Evolutionary conservation across 2,113 vertebrate genomes (phyloP).

Genomic region (Pardalotus punctatus): DNA sequence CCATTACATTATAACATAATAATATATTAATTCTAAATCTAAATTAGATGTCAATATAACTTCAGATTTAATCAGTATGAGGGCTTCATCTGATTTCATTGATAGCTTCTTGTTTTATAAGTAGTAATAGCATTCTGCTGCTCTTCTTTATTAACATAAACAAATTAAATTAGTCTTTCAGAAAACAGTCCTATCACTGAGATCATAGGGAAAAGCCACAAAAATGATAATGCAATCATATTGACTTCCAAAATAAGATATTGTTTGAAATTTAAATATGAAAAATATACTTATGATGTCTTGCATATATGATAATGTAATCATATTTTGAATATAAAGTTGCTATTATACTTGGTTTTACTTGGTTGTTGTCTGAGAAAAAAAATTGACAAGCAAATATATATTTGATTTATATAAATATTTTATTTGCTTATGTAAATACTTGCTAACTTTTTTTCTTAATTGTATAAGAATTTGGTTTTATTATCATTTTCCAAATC

Average conservation of each 20-base stretch:
- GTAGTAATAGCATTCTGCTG: neutral
- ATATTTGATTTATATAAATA: neutral
- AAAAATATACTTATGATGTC: neutral
- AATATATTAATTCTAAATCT: slow-evolving; percentile 29
- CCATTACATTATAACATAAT: neutral
- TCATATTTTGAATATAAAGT: neutral
- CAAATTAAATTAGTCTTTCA: slow-evolving; percentile 20
- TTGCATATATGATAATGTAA: neutral
- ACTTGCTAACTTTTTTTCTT: neutral
- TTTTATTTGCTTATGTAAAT: neutral
- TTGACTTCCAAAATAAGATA: neutral
- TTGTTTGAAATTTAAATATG: neutral
- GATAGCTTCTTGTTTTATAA: neutral
- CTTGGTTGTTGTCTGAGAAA: neutral
- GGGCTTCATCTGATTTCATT: neutral
- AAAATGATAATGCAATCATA: neutral
- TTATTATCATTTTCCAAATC: neutral
- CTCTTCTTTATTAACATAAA: slow-evolving; percentile 9
- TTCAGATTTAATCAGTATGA: slow-evolving; percentile 34
- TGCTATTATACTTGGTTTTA: neutral
- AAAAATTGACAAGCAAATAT: neutral
- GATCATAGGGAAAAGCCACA: neutral
- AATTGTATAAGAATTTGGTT: neutral
- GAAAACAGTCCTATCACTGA: neutral
- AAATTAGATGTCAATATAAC: slow-evolving; percentile 28